Evolutionary conservation across 2,888 invertebrate species (phyloP), one percentile per base, ranked within the genome.

Genomic region (Melieria omissa): DNA sequence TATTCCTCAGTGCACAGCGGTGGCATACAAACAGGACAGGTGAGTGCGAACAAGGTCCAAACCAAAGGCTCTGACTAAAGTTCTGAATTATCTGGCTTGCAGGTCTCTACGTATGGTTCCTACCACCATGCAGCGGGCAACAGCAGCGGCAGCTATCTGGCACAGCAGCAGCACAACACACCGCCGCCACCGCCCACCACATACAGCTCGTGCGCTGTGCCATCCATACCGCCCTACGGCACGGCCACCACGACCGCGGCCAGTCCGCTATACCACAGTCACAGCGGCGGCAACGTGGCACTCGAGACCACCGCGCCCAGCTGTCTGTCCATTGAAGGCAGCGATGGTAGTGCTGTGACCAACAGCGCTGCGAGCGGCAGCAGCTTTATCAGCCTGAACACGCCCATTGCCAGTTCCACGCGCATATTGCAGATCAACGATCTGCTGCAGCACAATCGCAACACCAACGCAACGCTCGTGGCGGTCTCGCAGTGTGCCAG

Each of bases 391-490:
- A 84, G 79, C 72, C 77, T 85, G 63, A 81, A 80, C 74, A 76
- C 85, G 41, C 83, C 85, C 45, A 77, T 81, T 58, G 78, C 81
- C 73, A 85, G 85, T 74, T 85, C 85, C 71, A 81, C 84, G 60
- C 82, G 86, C 61, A 75, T 86, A 16, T 83, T 85, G n/a, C 85
- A 83, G 75, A 86, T 87, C 46, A 85, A 86, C 74, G 84, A 87
- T 80, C 78, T 86, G 70, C 72, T 87, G 65, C 85, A 86, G 73
- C 85, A 84, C 72, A 86, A 84, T 82, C 84, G 86, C 4, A 86
- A 81, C 76, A 82, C 85, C 16, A 82, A 84, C n/a, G 79, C 82
- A 52, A 83, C 85, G 5, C 72, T 83, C 65, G 82, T 85, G 44
- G 84, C 84, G 29, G 81, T 84, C 61, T 78, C 84, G 8, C 79